Evolutionary conservation across 2,113 vertebrate genomes (phyloP).

Genomic region (Turdus rufiventris): DNA sequence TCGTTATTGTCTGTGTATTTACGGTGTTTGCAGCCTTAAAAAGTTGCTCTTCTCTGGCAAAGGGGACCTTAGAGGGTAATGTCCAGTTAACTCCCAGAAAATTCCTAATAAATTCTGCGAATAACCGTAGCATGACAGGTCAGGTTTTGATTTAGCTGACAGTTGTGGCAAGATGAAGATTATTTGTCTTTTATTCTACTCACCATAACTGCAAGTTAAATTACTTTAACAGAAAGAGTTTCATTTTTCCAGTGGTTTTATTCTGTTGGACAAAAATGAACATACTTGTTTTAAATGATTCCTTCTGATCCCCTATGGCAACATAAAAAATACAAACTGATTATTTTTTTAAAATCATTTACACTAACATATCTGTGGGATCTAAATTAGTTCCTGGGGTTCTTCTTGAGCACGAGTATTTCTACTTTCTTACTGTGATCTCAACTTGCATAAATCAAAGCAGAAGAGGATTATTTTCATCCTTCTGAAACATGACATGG

Average conservation of each 20-base stretch:
- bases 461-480: neutral
- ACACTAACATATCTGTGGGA: neutral
- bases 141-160: neutral
- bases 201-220: neutral
- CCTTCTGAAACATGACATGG: neutral
- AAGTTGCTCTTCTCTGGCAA: neutral
- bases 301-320: neutral
- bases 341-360: neutral
- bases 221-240: neutral
- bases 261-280: neutral
- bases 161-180: neutral
- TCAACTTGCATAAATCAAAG: neutral
- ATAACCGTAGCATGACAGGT: neutral
- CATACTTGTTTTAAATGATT: neutral
- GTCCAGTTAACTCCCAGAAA: neutral
- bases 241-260: neutral
- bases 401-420: neutral
- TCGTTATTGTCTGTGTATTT: fast-evolving
- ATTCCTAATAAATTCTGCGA: neutral
- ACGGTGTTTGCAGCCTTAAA: neutral
- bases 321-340: neutral
- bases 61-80: neutral
- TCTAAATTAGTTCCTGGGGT: neutral
- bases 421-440: neutral
- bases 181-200: neutral